Conservation (phyloP, 2,113 vertebrate genomes). For the Phrynosoma blainvillii region DNA sequence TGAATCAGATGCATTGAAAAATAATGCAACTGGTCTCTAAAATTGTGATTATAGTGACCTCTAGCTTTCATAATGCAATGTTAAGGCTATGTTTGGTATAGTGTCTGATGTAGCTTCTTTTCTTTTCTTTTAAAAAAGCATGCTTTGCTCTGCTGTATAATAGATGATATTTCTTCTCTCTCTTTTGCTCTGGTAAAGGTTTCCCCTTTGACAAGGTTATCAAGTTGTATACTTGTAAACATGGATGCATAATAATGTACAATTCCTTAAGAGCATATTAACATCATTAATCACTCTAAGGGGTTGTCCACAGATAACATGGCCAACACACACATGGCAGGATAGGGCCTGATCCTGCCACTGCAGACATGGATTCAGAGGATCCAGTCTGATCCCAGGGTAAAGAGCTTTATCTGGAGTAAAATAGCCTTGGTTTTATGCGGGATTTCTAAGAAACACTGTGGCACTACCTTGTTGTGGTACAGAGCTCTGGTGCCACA, state of each 20-base stretch:
- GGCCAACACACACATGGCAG: neutral
- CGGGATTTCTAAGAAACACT: too few species aligned
- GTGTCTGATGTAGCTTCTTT: neutral
- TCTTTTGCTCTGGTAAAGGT: too few species aligned
- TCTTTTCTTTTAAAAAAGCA: neutral
- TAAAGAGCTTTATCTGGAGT: too few species aligned
- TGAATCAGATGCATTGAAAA: constrained; percentile 49
- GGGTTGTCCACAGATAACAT: too few species aligned
- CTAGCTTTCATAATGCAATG: constrained; percentile 60
- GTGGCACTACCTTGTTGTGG: too few species aligned
- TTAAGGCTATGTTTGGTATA: constrained; percentile 16
- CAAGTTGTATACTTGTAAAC: too few species aligned
- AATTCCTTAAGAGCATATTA: neutral
- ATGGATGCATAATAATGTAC: neutral
- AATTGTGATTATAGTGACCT: constrained; percentile 64
- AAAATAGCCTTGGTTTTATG: too few species aligned
- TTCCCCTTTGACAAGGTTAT: too few species aligned
- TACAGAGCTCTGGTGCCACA: too few species aligned
- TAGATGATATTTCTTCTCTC: neutral
- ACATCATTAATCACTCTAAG: too few species aligned
- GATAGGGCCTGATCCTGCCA: neutral
- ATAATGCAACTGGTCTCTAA: constrained; percentile 55
- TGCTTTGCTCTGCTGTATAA: neutral
- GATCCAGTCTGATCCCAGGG: too few species aligned
- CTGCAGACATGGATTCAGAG: neutral